Evolutionary conservation across 1,140 invertebrate species (phyloP).

Genomic region (Zophobas morio): DNA sequence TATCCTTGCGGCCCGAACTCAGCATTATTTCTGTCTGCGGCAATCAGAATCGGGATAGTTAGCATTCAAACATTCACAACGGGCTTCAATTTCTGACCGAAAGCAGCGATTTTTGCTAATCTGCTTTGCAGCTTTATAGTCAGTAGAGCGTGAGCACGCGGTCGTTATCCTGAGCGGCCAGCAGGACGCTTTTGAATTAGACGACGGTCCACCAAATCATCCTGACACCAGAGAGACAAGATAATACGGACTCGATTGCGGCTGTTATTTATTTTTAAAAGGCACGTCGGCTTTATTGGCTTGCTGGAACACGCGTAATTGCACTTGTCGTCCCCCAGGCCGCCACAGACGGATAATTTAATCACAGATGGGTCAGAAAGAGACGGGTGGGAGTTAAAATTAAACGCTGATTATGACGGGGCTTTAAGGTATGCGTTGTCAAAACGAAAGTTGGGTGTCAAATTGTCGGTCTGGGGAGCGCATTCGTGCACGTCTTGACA

Average conservation of each 20-base stretch:
- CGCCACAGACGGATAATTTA: neutral
- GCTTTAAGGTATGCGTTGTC: no score
- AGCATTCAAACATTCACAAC: neutral
- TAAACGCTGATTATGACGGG: neutral
- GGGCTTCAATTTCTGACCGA: no score
- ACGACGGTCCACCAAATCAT: slow-evolving; percentile 27
- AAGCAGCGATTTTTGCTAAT: slow-evolving; percentile 27
- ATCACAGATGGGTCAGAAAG: neutral
- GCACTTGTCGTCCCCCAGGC: neutral
- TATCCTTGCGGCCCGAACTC: no score
- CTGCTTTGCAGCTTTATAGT: slow-evolving; percentile 32
- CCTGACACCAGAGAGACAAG: slow-evolving; percentile 29
- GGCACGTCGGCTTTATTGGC: neutral
- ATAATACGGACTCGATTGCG: slow-evolving; percentile 25
- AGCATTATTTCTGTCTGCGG: no score
- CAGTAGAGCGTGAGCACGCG: slow-evolving; percentile 24
- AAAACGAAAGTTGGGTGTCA: no score
- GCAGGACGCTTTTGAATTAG: slow-evolving; percentile 41
- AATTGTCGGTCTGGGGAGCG: no score
- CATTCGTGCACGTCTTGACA: no score
- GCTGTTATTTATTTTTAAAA: slow-evolving; percentile 14
- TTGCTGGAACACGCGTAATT: neutral
- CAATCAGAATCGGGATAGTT: neutral
- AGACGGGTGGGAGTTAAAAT: neutral
- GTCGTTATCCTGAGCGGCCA: slow-evolving; percentile 36